Conservation (phyloP, 2,888 invertebrate species). For the Apocheima hispidaria region DNA sequence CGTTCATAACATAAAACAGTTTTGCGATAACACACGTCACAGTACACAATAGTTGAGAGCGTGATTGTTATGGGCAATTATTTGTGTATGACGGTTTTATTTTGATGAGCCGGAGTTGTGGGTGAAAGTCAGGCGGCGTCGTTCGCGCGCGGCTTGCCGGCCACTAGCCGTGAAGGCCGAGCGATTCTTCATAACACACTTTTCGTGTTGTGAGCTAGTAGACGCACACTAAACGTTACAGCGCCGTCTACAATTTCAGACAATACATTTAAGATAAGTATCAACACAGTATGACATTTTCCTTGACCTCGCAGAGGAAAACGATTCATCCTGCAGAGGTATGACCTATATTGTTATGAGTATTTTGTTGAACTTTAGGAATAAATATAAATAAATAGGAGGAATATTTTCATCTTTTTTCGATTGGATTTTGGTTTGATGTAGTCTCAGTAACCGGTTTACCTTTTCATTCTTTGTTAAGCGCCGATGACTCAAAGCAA, state of each 20-base stretch:
- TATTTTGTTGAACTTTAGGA: neutral
- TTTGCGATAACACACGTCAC: conserved; percentile 46
- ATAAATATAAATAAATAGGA: neutral
- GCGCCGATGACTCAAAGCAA: conserved; percentile 25
- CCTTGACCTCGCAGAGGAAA: conserved; percentile 16
- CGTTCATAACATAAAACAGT: conserved; percentile 45
- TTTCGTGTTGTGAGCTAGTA: conserved; percentile 46
- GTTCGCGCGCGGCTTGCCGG: conserved; percentile 68
- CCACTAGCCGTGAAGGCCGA: conserved; percentile 80
- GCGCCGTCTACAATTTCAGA: conserved; percentile 15
- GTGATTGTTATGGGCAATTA: conserved; percentile 36
- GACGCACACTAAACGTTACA: conserved; percentile 40
- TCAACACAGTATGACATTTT: conserved; percentile 3
- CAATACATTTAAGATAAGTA: neutral
- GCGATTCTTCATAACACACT: conserved; percentile 52
- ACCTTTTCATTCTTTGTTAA: conserved; percentile 15
- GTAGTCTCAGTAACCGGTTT: conserved; percentile 30
- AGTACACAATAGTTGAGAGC: conserved; percentile 38
- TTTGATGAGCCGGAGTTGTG: conserved; percentile 62
- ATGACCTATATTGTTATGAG: neutral
- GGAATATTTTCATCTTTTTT: neutral
- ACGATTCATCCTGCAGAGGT: conserved; percentile 11
- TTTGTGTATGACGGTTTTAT: conserved; percentile 52
- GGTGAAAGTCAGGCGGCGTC: conserved; percentile 73
- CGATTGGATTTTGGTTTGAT: neutral